Percentiles rank a stretch among this genome's conserved stretches.
These are phyloP conservation scores for Oreochromis mossambicus DNA, from an alignment of 2,797 vertebrate genomes.

Conservation along the genomic window DNA sequence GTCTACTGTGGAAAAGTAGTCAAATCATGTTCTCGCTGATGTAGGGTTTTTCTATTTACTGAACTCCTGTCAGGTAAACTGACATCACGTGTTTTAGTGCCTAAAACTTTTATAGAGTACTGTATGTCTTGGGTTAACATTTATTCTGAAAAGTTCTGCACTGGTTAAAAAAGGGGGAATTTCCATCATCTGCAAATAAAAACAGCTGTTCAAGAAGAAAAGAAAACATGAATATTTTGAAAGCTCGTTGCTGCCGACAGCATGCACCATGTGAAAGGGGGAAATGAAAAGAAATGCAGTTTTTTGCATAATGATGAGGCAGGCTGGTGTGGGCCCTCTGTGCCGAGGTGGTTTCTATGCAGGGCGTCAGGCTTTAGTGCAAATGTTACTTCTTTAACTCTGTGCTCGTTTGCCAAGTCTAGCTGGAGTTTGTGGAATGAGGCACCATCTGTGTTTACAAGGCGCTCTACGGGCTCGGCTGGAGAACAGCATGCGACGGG, in stretches of 20 bases:
- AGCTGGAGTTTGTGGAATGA: constrained; percentile 43
- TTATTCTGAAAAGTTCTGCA: constrained; percentile 49
- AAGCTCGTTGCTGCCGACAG: neutral
- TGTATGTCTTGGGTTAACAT: neutral
- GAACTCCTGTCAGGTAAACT: neutral
- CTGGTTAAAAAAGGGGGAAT: constrained; percentile 56
- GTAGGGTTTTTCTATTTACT: neutral
- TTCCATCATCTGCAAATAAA: neutral
- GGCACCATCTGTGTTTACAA: constrained; percentile 55
- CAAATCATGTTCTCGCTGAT: neutral
- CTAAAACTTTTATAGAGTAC: neutral
- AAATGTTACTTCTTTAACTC: constrained; percentile 61
- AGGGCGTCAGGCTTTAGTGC: constrained; percentile 66
- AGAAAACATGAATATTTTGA: neutral
- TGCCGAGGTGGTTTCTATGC: constrained; percentile 37
- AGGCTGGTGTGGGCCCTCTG: constrained; percentile 63
- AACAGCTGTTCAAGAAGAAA: constrained; percentile 11
- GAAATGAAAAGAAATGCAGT: constrained; percentile 41
- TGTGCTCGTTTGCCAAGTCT: constrained; percentile 29
- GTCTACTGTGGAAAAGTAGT: neutral
- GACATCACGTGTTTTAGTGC: neutral
- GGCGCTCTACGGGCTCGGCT: constrained; percentile 21
- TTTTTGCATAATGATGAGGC: constrained; percentile 75
- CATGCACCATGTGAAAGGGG: neutral
- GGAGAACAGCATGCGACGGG: constrained; percentile 19